phyloP scores from a whole-genome alignment of 1,140 invertebrate genomes.

The Saccostrea cuccullata region DNA sequence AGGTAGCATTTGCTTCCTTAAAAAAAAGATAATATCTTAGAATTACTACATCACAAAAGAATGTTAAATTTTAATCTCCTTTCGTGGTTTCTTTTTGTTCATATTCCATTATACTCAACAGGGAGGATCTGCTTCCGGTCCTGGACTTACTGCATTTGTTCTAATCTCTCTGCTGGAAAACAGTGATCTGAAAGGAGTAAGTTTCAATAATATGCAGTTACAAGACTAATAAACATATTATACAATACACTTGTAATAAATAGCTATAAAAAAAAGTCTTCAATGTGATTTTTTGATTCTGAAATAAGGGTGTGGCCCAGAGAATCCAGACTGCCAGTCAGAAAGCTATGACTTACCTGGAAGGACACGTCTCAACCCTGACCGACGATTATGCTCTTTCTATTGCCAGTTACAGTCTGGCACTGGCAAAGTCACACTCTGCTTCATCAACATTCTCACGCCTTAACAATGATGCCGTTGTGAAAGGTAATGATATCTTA shows the following conservation, averaged over 20 bases:
- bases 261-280: neutral
- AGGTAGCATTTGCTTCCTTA: constrained; percentile 54
- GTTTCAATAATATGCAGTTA: constrained; percentile 29
- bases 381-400: constrained; percentile 89
- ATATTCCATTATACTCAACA: constrained; percentile 64
- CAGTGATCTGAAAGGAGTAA: constrained; percentile 71
- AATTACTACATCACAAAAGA: no score
- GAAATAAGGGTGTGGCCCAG: constrained; percentile 79
- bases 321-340: constrained; percentile 81
- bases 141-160: constrained; percentile 73
- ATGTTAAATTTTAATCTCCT: neutral
- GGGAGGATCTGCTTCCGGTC: constrained; percentile 82
- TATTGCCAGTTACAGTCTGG: constrained; percentile 79
- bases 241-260: neutral
- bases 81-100: neutral
- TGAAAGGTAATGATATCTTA: constrained; percentile 78
- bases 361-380: constrained; percentile 82
- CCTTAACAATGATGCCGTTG: constrained; percentile 80
- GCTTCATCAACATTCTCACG: constrained; percentile 84
- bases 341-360: constrained; percentile 89
- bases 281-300: neutral
- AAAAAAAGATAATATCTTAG: no score
- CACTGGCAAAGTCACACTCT: constrained; percentile 86
- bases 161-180: constrained; percentile 78
- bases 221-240: neutral